Evolutionary conservation across 2,888 invertebrate species (phyloP).

Genomic region (Seira musarum): DNA sequence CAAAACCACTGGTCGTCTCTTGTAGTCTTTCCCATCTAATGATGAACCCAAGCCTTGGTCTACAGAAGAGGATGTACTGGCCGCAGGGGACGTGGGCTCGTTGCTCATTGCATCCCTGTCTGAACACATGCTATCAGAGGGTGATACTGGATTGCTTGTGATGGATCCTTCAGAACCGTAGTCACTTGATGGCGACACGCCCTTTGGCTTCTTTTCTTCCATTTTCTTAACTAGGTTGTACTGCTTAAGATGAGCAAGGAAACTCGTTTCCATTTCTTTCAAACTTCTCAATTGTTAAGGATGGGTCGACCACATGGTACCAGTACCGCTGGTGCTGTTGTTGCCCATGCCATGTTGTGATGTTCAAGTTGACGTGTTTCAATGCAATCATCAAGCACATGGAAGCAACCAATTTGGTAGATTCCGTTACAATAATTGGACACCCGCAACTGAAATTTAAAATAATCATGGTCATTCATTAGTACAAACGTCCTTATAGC

Average conservation of each 20-base stretch:
- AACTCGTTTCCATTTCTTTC: conserved; percentile 39
- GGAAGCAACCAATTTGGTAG: conserved; percentile 35
- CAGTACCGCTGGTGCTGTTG: conserved; percentile 25
- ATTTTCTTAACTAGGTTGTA: conserved; percentile 44
- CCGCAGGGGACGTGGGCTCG: conserved; percentile 46
- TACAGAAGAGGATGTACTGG: conserved; percentile 46
- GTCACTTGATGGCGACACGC: conserved; percentile 52
- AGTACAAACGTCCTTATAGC: not conserved
- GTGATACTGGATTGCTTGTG: conserved; percentile 48
- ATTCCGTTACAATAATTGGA: conserved; percentile 40
- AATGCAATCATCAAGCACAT: conserved; percentile 51
- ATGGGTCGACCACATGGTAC: conserved; percentile 28
- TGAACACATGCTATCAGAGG: conserved; percentile 53
- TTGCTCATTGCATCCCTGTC: conserved; percentile 50
- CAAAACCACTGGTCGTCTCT: conserved; percentile 28
- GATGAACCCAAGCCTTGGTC: conserved; percentile 34
- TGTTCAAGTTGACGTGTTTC: not conserved
- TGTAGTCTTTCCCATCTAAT: conserved; percentile 20
- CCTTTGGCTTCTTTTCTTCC: conserved; percentile 42
- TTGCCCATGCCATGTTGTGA: conserved; percentile 28
- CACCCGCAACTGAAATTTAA: conserved; percentile 41
- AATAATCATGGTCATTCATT: not conserved
- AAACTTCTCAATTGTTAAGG: conserved; percentile 36
- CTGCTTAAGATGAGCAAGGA: conserved; percentile 51
- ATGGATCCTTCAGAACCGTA: conserved; percentile 47